These are phyloP conservation scores for Ophioninae sp. DNA, from an alignment of 2,888 invertebrate genomes.

Conservation along the genomic window DNA sequence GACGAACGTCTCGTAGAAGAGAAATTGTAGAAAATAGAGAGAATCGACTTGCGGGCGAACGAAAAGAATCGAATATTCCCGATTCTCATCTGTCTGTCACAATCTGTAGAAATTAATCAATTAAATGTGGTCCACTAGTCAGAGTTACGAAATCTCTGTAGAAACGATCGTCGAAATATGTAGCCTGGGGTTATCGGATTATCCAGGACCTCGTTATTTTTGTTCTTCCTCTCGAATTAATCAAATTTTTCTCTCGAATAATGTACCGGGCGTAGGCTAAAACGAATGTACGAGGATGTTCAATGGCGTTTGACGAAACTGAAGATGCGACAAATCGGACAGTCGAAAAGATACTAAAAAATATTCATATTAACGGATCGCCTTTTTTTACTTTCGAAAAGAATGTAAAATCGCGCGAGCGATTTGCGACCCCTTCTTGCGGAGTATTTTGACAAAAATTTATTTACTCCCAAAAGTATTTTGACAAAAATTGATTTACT, in stretches of 20 bases:
- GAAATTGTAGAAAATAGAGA: conserved; percentile 25
- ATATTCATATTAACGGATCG: background rate
- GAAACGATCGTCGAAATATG: background rate
- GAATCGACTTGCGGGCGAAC: background rate
- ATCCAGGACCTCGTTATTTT: background rate
- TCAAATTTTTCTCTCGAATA: background rate
- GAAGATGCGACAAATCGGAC: background rate
- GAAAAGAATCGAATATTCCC: conserved; percentile 8
- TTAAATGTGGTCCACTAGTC: conserved; percentile 37
- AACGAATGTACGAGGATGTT: background rate
- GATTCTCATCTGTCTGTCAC: conserved; percentile 32
- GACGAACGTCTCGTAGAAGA: conserved; percentile 50
- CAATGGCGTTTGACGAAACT: background rate
- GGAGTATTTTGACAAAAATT: no score
- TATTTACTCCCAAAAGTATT: no score
- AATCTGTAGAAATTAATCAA: conserved; percentile 44
- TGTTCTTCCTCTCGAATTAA: background rate
- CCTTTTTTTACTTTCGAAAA: background rate
- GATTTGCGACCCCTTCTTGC: no score
- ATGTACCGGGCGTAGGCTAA: background rate
- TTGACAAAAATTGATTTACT: no score
- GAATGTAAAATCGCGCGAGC: background rate
- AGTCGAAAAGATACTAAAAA: background rate
- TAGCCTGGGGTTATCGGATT: background rate
- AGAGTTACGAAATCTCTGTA: background rate